Evolutionary conservation across 2,113 vertebrate genomes (phyloP), one percentile per base, ranked within the genome.

Genomic region (Ptilonorhynchus violaceus): DNA sequence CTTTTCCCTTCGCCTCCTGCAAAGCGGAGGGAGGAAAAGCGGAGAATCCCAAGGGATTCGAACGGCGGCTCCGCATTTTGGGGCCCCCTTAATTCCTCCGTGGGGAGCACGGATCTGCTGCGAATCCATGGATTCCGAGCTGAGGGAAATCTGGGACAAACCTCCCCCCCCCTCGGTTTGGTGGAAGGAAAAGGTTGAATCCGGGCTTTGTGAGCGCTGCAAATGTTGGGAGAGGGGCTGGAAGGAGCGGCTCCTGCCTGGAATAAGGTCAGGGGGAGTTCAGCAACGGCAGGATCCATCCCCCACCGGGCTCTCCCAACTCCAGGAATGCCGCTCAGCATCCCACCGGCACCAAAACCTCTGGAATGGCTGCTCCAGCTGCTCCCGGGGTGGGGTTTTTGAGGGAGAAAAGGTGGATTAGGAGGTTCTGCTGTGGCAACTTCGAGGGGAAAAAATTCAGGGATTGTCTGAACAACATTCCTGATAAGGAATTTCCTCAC

Each of bases 191-290:
- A 89, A 66, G 22, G 3, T 39, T 64, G 64, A 12, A 70, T 70
- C 70, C 52, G 84, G 11, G 44, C 75, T 69, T 28, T 37, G 0
- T 7, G 31, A 83, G 62, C 3, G 91, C 85, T 66, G 76, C 50
- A 69, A 69, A 91, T 55, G 85, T 74, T 86, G 66, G 72, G 62
- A 75, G 37, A 42, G 67, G 88, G 90, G 75, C 75, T 56, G 82
- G 52, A 78, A 74, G 78, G 80, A 94, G 77, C 88, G 42, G 79
- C 91, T 86, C 50, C 66, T 56, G 4, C 66, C 78, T 17, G 80
- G 13, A 78, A 25, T 8, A 86, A 89, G 95, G 93, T 93, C 93
- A 93, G 66, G 72, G 72, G 80, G 84, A 95, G 95, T 93, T 93
- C 93, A 95, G 84, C 84, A 79, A 42, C 10, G 52, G 76, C 91